Conservation (phyloP, 2,888 invertebrate species). For the Orthosia cruda region DNA sequence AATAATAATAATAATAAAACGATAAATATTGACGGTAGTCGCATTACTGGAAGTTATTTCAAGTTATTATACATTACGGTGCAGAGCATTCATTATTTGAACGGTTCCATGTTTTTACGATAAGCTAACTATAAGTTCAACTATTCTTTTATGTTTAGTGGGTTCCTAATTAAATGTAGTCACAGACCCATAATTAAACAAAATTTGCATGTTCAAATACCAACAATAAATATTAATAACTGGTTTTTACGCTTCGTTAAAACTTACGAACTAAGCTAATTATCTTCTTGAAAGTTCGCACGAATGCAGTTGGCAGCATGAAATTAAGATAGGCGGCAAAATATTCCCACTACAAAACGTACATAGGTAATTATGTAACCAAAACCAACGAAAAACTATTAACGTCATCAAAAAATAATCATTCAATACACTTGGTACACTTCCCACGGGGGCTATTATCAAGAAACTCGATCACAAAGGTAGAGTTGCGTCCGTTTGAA, state of each 20-base stretch:
- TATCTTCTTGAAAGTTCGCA: conserved; percentile 66
- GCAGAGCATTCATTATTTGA: conserved; percentile 37
- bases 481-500: conserved; percentile 68
- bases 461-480: conserved; percentile 75
- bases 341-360: conserved; percentile 60
- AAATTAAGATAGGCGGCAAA: conserved; percentile 51
- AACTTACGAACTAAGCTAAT: conserved; percentile 63
- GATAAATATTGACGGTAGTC: conserved; percentile 49
- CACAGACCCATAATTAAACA: conserved; percentile 14
- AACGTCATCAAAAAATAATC: conserved; percentile 80
- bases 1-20: conserved; percentile 44
- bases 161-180: not conserved
- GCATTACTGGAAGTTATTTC: conserved; percentile 48
- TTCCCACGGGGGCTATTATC: conserved; percentile 84
- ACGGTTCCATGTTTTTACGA: conserved; percentile 21
- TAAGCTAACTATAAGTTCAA: not conserved
- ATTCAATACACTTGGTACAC: conserved; percentile 84
- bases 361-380: conserved; percentile 75
- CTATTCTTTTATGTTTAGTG: not conserved
- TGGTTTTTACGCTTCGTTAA: conserved; percentile 58
- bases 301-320: conserved; percentile 57
- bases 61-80: conserved; percentile 9
- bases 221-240: conserved; percentile 46
- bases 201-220: conserved; percentile 42
- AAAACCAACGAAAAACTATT: conserved; percentile 84